phyloP scores from a whole-genome alignment of 1,140 invertebrate genomes.

The Heliconius nattereri region DNA sequence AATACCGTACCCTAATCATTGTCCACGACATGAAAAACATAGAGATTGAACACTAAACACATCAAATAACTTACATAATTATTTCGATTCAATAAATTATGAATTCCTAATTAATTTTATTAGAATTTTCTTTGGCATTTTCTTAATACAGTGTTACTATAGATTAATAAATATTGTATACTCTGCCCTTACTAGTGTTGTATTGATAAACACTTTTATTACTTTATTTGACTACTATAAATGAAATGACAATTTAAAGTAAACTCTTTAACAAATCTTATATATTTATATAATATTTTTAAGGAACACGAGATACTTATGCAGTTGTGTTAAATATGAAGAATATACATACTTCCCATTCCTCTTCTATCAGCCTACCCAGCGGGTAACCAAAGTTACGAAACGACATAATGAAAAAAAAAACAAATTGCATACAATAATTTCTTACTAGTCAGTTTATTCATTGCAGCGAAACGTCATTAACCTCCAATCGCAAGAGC shows the following conservation, averaged over 20 bases:
- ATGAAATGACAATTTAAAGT: background rate
- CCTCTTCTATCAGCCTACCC: background rate
- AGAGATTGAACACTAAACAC: no score
- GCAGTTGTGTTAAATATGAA: background rate
- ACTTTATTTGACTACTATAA: background rate
- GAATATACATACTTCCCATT: background rate
- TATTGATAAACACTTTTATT: background rate
- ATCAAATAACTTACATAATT: no score
- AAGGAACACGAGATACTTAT: background rate
- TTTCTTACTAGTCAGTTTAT: constrained; percentile 18
- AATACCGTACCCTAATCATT: background rate
- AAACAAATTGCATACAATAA: background rate
- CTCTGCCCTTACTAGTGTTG: background rate
- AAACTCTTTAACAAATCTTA: background rate
- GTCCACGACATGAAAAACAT: background rate
- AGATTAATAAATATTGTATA: background rate
- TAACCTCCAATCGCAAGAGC: constrained; percentile 28
- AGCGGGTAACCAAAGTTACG: background rate
- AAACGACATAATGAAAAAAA: background rate
- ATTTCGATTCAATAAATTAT: no score
- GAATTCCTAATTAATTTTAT: no score
- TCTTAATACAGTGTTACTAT: no score
- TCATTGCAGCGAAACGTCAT: constrained; percentile 24
- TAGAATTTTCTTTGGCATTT: no score
- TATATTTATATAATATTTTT: background rate